Percentiles rank a stretch among this genome's conserved stretches.
Evolutionary conservation across 2,797 vertebrate species (phyloP).

Genomic region (Antrozous pallidus): DNA sequence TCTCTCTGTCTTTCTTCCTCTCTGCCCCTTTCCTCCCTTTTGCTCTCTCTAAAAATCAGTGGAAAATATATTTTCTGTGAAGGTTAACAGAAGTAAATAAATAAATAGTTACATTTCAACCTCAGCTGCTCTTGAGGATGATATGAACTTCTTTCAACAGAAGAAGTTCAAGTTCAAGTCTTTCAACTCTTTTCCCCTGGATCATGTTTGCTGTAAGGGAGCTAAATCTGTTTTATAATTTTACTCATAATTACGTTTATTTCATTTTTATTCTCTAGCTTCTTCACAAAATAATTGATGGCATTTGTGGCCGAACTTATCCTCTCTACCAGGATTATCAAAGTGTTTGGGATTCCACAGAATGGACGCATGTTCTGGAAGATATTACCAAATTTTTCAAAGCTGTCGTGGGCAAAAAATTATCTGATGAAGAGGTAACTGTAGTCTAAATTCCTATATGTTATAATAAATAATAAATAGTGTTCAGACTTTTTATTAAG

Average conservation of each 20-base stretch:
- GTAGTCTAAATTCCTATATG: not conserved
- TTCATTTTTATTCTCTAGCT: constrained; percentile 82
- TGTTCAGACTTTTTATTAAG: not conserved
- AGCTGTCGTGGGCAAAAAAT: constrained; percentile 83
- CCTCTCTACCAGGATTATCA: constrained; percentile 87
- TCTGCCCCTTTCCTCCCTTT: too few species aligned
- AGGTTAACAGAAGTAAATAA: too few species aligned
- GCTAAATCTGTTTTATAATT: not conserved
- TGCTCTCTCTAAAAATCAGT: too few species aligned
- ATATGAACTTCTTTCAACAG: not conserved
- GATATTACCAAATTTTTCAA: constrained; percentile 83
- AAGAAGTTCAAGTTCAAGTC: too few species aligned
- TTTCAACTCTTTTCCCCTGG: too few species aligned
- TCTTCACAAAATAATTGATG: constrained; percentile 90
- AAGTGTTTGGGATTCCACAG: constrained; percentile 85
- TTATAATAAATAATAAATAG: constrained; percentile 19
- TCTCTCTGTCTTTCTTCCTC: too few species aligned
- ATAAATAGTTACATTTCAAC: not conserved
- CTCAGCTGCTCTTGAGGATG: not conserved
- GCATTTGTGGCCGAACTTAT: constrained; percentile 89
- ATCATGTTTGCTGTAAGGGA: not conserved
- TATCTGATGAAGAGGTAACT: constrained; percentile 88
- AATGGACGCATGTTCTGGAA: constrained; percentile 88
- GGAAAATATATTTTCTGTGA: too few species aligned
- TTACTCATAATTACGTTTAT: not conserved